Conservation (phyloP, 1,140 invertebrate species). For the Tetragonula clypearis region DNA sequence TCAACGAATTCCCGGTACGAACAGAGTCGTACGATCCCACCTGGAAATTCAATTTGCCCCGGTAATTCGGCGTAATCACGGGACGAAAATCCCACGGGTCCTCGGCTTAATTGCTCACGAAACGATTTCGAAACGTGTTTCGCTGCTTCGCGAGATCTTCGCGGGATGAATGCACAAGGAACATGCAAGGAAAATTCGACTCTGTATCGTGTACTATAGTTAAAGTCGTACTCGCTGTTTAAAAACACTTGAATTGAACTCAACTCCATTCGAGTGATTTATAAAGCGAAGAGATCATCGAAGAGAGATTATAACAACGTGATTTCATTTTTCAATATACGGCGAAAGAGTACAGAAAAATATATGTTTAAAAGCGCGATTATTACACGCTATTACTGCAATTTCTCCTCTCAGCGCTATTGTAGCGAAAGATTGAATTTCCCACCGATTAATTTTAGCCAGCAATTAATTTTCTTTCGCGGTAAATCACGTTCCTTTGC, state of each 20-base stretch:
- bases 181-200: neutral
- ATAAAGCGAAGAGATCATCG: too few relatives aligned
- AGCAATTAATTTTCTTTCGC: neutral
- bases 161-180: neutral
- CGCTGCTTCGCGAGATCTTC: conserved; percentile 4
- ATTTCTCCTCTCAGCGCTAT: too few relatives aligned
- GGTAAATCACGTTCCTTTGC: neutral
- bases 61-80: conserved; percentile 29
- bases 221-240: too few relatives aligned
- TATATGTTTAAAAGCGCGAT: too few relatives aligned
- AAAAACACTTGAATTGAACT: too few relatives aligned
- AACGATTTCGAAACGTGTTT: conserved; percentile 24
- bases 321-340: too few relatives aligned
- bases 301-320: too few relatives aligned
- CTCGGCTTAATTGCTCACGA: conserved; percentile 24
- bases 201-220: too few relatives aligned
- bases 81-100: conserved; percentile 14
- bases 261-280: too few relatives aligned
- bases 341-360: too few relatives aligned
- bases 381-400: too few relatives aligned
- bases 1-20: conserved; percentile 3
- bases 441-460: neutral
- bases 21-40: neutral
- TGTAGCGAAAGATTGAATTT: neutral
- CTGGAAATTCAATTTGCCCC: conserved; percentile 28